phyloP scores from a whole-genome alignment of 2,888 invertebrate genomes.

The Penaeus monodon region DNA sequence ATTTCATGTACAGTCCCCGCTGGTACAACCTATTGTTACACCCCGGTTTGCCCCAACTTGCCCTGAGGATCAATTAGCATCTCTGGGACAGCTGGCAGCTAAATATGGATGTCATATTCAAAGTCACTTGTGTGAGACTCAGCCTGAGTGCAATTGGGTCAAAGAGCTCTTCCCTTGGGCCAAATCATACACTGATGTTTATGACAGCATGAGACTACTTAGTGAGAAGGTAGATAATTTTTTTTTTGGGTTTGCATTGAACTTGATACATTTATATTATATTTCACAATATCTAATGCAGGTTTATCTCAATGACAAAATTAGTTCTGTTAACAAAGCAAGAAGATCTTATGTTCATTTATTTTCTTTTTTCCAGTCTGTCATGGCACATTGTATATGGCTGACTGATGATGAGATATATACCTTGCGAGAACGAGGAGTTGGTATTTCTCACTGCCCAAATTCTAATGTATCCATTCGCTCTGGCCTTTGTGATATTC shows the following conservation, averaged over 20 bases:
- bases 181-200: constrained; percentile 81
- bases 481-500: constrained; percentile 86
- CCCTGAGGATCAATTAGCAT: constrained; percentile 78
- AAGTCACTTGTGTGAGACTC: constrained; percentile 89
- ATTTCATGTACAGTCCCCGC: constrained; percentile 68
- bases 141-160: constrained; percentile 79
- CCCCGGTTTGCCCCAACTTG: constrained; percentile 87
- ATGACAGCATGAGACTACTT: constrained; percentile 81
- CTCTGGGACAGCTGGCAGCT: constrained; percentile 78
- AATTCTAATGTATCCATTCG: constrained; percentile 84
- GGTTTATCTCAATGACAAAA: neutral
- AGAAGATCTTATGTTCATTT: neutral
- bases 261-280: neutral
- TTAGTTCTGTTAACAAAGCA: neutral
- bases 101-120: constrained; percentile 79
- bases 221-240: constrained; percentile 70
- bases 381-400: constrained; percentile 88
- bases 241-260: neutral
- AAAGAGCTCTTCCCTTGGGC: constrained; percentile 74
- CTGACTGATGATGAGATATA: constrained; percentile 79
- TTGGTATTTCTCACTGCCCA: constrained; percentile 87
- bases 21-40: constrained; percentile 84
- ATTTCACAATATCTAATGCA: neutral
- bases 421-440: constrained; percentile 75
- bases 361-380: constrained; percentile 72